These are phyloP conservation scores for Geopemphigus sp. DNA, from an alignment of 1,140 invertebrate genomes.

Conservation along the genomic window DNA sequence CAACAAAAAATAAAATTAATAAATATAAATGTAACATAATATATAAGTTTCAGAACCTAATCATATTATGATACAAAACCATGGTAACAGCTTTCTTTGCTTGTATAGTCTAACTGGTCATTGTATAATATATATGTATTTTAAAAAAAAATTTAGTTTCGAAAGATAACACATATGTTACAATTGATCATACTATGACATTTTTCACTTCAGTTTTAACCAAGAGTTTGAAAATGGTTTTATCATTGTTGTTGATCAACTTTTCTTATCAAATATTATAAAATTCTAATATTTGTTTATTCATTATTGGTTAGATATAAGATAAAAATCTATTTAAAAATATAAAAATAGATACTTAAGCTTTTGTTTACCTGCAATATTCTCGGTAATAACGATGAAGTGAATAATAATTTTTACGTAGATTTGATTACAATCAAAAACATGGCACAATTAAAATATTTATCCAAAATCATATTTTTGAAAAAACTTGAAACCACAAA, in stretches of 20 bases:
- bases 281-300: constrained; percentile 5
- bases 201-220: constrained; percentile 46
- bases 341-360: constrained; percentile 29
- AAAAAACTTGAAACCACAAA: constrained; percentile 42
- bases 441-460: constrained; percentile 23
- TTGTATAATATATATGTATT: neutral
- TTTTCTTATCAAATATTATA: constrained; percentile 19
- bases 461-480: constrained; percentile 36
- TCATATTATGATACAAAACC: constrained; percentile 32
- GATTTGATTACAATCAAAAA: constrained; percentile 42
- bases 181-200: neutral
- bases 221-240: constrained; percentile 15
- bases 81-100: constrained; percentile 29
- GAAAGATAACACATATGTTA: neutral
- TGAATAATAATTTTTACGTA: constrained; percentile 43
- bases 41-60: constrained; percentile 2
- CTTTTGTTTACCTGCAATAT: constrained; percentile 48
- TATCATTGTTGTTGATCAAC: constrained; percentile 46
- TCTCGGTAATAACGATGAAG: constrained; percentile 47
- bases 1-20: constrained; percentile 32
- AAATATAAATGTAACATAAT: neutral
- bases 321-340: constrained; percentile 35
- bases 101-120: neutral
- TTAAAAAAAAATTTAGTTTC: neutral
- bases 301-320: constrained; percentile 37